Conservation (phyloP, 2,113 vertebrate species). For the Oxyura jamaicensis region DNA sequence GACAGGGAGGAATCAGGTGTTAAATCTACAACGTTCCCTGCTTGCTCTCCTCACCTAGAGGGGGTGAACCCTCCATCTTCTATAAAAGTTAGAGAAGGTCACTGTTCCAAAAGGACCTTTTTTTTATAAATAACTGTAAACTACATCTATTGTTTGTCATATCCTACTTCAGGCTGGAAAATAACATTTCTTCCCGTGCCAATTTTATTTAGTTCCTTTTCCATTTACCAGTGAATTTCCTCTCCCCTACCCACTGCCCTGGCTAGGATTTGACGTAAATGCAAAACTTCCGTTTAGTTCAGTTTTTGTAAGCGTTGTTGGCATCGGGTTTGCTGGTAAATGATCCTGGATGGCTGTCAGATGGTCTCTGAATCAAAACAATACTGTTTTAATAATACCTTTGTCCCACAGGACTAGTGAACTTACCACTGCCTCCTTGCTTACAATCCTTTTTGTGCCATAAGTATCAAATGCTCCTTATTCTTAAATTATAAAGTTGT, state of each 20-base stretch:
- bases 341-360: not conserved
- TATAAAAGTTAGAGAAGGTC: constrained; percentile 30
- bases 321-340: not conserved
- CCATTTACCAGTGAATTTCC: constrained; percentile 47
- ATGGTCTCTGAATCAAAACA: constrained; percentile 39
- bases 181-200: constrained; percentile 43
- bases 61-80: not conserved
- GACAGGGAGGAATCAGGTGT: not conserved
- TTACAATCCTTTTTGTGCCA: not conserved
- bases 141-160: constrained; percentile 60
- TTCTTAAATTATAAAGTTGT: not conserved
- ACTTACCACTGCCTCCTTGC: not conserved
- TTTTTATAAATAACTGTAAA: constrained; percentile 52
- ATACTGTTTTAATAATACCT: not conserved
- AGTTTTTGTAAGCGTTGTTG: constrained; percentile 34
- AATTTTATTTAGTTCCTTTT: constrained; percentile 54
- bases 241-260: constrained; percentile 12
- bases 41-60: not conserved
- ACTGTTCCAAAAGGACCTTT: constrained; percentile 17
- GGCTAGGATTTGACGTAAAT: constrained; percentile 36
- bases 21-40: not conserved
- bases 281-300: constrained; percentile 13
- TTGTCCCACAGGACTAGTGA: not conserved
- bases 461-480: not conserved
- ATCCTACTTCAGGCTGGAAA: constrained; percentile 40